Evolutionary conservation across 2,113 vertebrate genomes (phyloP).

Genomic region (Heterochromis multidens): DNA sequence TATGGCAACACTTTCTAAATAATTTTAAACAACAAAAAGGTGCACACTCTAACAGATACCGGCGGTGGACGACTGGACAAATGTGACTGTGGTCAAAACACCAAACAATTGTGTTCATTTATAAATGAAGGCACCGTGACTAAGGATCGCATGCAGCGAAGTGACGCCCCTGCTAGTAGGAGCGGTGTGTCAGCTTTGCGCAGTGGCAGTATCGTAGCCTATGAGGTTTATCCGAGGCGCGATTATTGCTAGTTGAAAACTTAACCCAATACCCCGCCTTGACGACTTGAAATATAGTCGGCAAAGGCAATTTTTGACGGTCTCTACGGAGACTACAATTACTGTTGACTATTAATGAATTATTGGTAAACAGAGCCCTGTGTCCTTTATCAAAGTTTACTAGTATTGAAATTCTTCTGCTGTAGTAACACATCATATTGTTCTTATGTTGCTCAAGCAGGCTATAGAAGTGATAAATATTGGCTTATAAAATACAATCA

Average conservation of each 20-base stretch:
- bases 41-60: no score
- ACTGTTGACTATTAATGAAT: no score
- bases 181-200: no score
- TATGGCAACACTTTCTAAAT: not conserved
- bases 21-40: not conserved
- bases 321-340: slow-evolving; percentile 53
- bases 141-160: not conserved
- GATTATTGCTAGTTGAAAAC: slow-evolving; percentile 71
- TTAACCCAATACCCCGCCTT: slow-evolving; percentile 67
- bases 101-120: no score
- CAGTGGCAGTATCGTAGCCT: slow-evolving; percentile 70
- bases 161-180: accelerated
- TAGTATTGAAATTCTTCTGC: no score
- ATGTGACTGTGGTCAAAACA: not conserved
- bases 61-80: not conserved
- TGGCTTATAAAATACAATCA: not conserved
- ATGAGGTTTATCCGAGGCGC: slow-evolving; percentile 68
- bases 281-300: slow-evolving; percentile 64
- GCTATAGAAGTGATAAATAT: no score
- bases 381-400: no score
- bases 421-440: no score
- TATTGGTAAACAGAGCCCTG: no score
- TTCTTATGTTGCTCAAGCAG: no score
- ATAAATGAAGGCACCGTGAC: not conserved
- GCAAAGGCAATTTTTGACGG: slow-evolving; percentile 63